phyloP scores from a whole-genome alignment of 2,113 vertebrate genomes.

The Suricata suricatta region DNA sequence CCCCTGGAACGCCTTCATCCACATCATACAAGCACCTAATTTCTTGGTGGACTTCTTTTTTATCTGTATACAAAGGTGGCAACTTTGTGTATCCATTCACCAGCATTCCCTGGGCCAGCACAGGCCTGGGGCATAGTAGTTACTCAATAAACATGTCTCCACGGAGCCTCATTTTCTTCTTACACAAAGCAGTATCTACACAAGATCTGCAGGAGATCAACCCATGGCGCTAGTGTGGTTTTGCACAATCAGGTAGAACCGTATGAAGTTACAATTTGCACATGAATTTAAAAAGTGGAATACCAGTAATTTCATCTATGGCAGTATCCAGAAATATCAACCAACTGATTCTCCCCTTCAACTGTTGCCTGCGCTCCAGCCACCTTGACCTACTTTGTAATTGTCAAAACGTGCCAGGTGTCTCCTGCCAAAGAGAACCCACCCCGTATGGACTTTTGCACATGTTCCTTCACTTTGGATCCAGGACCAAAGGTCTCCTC shows the following conservation, averaged over 20 bases:
- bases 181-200: background rate
- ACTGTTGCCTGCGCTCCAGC: background rate
- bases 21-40: background rate
- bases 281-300: background rate
- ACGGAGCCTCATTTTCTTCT: background rate
- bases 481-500: constrained; percentile 24
- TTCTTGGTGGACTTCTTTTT: background rate
- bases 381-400: background rate
- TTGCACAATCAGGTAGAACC: background rate
- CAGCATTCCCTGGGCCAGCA: background rate
- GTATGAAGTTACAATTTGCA: background rate
- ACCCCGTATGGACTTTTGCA: background rate
- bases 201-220: background rate
- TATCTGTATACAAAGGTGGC: background rate
- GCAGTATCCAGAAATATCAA: background rate
- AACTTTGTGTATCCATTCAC: background rate
- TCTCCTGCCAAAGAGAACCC: background rate
- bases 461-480: background rate
- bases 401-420: background rate
- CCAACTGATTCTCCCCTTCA: background rate
- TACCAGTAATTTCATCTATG: background rate
- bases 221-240: background rate
- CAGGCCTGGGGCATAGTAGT: background rate
- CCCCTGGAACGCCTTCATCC: background rate
- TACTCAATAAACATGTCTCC: background rate